Base-by-base conservation (phyloP, 2,113 vertebrate species). In the Apeltes quadracus region DNA sequence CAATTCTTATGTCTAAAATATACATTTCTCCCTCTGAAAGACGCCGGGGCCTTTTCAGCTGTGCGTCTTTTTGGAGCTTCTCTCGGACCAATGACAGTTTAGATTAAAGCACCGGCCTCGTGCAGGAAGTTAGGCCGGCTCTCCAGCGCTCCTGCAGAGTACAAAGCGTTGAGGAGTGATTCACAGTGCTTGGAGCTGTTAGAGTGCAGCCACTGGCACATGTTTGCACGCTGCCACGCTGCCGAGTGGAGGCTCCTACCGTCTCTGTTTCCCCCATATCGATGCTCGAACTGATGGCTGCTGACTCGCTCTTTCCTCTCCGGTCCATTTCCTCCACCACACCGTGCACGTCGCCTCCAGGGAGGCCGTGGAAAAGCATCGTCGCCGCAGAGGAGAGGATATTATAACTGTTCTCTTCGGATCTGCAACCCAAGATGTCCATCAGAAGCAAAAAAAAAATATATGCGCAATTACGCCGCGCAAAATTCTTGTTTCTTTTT, bases 301-400 rank as follows among this genome's bases (percentile, higher is more conserved):
- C 93, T 78, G 96, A 95, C 92, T 98, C 96, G 91, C 91, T 95
- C 93, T 99, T 99, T 81, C 91, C 94, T 93, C 97, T 94, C 84
- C 96, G 96, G 92, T 99, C 97, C 95, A 99, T 96, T 90, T 98
- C 96, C 84, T 98, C 98, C 94, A 98, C 96, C 92, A 98, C 96
- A 77, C 96, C 96, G 91, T 97, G 97, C 94, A 97, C 95, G 91
- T 99, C 97, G 90, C 96, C 95, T 93, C 96, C 97, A 81, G 97
- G 95, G 93, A 99, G 91, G 89, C 98, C 97, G 91, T 98, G 98
- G 95, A 99, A 98, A 89, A 99, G 98, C 98, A 99, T 99, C 83
- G 94, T 95, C 69, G 94, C 92, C 72, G 93, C 85, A 44, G 93
- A 93, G 14, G 93, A 90, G 79, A 93, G 90, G 84, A 94, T 94